Evolutionary conservation across 2,113 vertebrate genomes (phyloP).

Genomic region (Hystrix cristata): DNA sequence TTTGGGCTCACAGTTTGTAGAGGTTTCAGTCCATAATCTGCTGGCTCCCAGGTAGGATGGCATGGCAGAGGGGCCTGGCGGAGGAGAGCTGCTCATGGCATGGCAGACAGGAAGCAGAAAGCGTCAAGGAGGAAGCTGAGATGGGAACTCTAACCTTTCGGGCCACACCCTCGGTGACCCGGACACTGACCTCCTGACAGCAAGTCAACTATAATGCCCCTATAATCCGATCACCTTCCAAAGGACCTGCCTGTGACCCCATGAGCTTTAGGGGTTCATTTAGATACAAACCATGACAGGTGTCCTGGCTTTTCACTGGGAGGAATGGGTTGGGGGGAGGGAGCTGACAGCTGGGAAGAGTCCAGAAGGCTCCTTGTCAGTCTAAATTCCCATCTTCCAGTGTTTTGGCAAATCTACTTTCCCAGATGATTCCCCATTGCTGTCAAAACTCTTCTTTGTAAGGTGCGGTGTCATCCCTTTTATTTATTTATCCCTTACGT

Average conservation of each 20-base stretch:
- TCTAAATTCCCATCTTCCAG: neutral
- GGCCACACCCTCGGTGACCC: neutral
- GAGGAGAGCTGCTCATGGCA: neutral
- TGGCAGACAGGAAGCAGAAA: neutral
- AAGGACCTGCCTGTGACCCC: neutral
- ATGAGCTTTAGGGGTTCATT: neutral
- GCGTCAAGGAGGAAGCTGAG: neutral
- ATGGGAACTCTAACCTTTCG: neutral
- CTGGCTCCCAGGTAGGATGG: neutral
- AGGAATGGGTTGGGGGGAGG: no score
- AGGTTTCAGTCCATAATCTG: neutral
- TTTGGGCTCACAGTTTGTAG: neutral
- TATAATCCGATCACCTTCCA: neutral
- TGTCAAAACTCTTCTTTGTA: neutral
- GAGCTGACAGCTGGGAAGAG: neutral
- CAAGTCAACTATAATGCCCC: neutral
- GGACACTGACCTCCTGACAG: neutral
- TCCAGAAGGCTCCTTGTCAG: neutral
- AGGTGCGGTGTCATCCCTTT: neutral
- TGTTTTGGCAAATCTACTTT: neutral
- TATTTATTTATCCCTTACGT: neutral
- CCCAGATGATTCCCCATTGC: neutral
- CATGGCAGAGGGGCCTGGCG: neutral
- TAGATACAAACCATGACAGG: neutral
- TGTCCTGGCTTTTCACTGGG: no score